Conservation (phyloP, 2,113 vertebrate genomes). For the Lasiurus cinereus region DNA sequence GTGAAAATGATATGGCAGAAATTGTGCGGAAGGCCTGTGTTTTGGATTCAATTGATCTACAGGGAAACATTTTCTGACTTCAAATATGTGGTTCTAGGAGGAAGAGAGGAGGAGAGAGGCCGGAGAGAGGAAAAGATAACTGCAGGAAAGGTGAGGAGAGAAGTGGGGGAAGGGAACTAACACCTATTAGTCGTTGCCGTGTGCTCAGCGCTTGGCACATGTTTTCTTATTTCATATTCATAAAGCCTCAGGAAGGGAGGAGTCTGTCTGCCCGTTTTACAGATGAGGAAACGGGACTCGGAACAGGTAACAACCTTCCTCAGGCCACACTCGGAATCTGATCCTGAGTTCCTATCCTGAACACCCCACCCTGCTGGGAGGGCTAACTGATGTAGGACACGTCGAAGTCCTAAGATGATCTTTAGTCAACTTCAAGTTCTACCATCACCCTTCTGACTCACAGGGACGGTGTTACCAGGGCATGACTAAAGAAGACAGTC, state of each 20-base stretch:
- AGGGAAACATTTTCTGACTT: background rate
- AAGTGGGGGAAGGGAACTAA: too few relatives aligned
- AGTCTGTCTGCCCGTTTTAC: background rate
- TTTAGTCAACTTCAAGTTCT: background rate
- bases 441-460: background rate
- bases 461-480: background rate
- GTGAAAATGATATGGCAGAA: background rate
- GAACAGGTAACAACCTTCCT: background rate
- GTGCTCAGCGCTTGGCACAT: background rate
- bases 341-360: background rate
- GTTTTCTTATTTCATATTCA: background rate
- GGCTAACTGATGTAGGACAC: background rate
- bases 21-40: background rate
- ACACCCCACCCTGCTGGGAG: accelerated
- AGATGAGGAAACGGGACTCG: background rate
- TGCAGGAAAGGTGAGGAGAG: background rate
- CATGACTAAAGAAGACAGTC: background rate
- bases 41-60: slow-evolving; percentile 1
- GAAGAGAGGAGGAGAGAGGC: background rate
- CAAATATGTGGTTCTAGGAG: background rate
- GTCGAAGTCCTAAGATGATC: background rate
- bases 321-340: background rate
- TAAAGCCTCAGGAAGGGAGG: background rate
- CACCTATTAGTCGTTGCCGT: background rate
- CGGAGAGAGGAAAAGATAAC: background rate